A percentile compares a stretch with the other conserved stretches of the same genome.
phyloP scores from a whole-genome alignment of 2,888 invertebrate genomes.

The Stratiomys singularior region DNA sequence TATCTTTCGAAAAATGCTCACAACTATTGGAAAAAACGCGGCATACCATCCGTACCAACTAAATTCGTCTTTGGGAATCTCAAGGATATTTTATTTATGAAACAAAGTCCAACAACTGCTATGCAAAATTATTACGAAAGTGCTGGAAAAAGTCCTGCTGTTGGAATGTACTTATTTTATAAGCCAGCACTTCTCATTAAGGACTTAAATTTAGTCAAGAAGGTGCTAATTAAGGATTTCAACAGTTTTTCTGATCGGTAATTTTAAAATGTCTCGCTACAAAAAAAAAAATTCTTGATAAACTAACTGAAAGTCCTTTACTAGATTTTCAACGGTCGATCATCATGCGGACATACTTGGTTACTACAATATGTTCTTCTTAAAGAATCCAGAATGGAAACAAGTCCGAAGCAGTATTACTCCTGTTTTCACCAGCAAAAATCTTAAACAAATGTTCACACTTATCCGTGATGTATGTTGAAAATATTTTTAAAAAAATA shows the following conservation, averaged over 20 bases:
- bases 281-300: too few relatives aligned
- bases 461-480: conserved; percentile 59
- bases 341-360: conserved; percentile 63
- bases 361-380: conserved; percentile 64
- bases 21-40: conserved; percentile 62
- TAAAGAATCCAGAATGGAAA: conserved; percentile 66
- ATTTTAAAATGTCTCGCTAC: too few relatives aligned
- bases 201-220: conserved; percentile 42
- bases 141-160: conserved; percentile 56
- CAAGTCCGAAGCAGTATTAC: conserved; percentile 64
- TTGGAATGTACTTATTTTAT: conserved; percentile 58
- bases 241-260: conserved; percentile 57
- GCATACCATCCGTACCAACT: conserved; percentile 62
- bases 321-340: conserved; percentile 57
- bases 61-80: conserved; percentile 65
- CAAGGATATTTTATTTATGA: conserved; percentile 57
- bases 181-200: conserved; percentile 54
- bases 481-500: not conserved
- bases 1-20: conserved; percentile 53
- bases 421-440: conserved; percentile 66
- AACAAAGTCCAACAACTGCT: conserved; percentile 56
- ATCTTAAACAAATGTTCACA: conserved; percentile 63
- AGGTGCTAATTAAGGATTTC: conserved; percentile 45
- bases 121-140: conserved; percentile 57
- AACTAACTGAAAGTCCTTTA: too few relatives aligned